phyloP scores from a whole-genome alignment of 2,888 invertebrate species.

The Eucera pruinosa region DNA sequence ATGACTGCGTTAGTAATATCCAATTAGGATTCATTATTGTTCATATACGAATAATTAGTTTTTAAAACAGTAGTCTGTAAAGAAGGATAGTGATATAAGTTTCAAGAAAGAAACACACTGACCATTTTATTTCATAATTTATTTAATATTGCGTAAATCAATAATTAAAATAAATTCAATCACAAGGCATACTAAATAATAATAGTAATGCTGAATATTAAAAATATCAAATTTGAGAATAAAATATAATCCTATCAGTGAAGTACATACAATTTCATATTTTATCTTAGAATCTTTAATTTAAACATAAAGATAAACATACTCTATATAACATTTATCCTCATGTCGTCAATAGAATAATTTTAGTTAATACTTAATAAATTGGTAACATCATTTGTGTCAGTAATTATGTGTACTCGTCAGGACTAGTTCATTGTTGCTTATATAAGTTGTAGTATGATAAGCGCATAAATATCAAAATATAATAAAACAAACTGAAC shows the following conservation, averaged over 20 bases:
- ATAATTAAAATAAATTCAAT: not conserved
- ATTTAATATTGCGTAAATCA: too few relatives aligned
- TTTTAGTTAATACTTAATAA: not conserved
- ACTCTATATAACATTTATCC: not conserved
- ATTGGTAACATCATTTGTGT: not conserved
- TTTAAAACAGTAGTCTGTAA: too few relatives aligned
- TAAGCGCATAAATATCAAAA: not conserved
- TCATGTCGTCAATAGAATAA: slow-evolving; percentile 1
- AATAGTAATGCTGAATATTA: too few relatives aligned
- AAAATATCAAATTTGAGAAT: not conserved
- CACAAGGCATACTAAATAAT: not conserved
- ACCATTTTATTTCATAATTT: not conserved
- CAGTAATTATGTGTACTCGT: not conserved
- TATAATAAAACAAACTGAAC: not conserved
- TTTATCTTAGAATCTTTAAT: not conserved
- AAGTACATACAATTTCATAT: not conserved
- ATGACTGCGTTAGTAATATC: too few relatives aligned
- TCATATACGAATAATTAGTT: too few relatives aligned
- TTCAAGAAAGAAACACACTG: too few relatives aligned
- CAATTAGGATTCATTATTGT: too few relatives aligned
- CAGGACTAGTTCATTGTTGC: not conserved
- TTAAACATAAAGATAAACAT: slow-evolving; percentile 11
- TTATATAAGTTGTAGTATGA: not conserved
- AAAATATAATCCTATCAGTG: not conserved
- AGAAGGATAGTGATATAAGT: too few relatives aligned